These are phyloP conservation scores for Ceuthmochares aereus DNA, from an alignment of 2,113 vertebrate genomes.

Conservation along the genomic window DNA sequence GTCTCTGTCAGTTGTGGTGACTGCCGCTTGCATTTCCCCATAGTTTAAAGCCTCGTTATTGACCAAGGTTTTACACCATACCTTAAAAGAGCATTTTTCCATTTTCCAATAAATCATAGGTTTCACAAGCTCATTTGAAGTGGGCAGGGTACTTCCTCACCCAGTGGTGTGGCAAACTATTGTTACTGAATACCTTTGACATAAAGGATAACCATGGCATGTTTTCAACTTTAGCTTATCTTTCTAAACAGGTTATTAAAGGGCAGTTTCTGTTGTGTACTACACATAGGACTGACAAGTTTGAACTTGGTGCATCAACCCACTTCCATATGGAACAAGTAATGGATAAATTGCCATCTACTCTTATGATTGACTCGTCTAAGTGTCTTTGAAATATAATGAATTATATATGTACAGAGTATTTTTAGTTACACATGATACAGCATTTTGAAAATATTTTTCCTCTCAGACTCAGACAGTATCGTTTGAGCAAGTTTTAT, in stretches of 20 bases:
- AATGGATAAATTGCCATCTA: not conserved
- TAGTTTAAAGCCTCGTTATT: not conserved
- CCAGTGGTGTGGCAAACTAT: rapidly evolving
- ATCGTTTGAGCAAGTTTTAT: not conserved
- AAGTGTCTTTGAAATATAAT: not conserved
- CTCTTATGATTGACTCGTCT: not conserved
- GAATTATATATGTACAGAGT: not conserved
- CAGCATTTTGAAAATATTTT: not conserved
- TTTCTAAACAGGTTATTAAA: not conserved
- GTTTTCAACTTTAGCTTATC: not conserved
- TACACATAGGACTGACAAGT: not conserved
- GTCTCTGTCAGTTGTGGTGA: not conserved
- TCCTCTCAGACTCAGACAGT: not conserved
- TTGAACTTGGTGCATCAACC: not conserved
- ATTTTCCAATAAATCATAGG: not conserved
- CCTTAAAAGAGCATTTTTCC: not conserved
- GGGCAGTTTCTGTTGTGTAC: rapidly evolving
- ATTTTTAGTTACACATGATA: not conserved
- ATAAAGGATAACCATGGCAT: not conserved
- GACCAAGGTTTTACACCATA: not conserved
- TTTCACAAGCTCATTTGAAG: not conserved
- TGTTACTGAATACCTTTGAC: not conserved
- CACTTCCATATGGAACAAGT: not conserved
- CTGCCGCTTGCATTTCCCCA: not conserved
- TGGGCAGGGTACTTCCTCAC: not conserved